Base-by-base conservation (phyloP, 2,113 vertebrate species). In the Myxocyprinus asiaticus region DNA sequence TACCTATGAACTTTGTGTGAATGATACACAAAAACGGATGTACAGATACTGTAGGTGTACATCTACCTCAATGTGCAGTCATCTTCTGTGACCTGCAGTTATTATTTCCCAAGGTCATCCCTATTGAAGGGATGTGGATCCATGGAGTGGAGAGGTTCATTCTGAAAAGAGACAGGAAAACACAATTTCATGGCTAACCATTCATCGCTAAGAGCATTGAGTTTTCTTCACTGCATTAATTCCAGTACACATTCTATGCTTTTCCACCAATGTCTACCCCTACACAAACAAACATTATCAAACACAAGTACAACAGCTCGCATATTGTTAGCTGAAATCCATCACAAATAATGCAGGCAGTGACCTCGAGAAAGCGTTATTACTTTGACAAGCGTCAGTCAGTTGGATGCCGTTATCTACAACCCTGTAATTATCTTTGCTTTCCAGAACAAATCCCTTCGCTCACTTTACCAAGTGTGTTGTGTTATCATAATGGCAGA, bases 401-500 rank as follows among this genome's bases (percentile, higher is more conserved):
- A 61, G 51, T 56, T 71, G 68, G 10, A 72, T 22, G 50, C 45
- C n/a, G 17, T 75, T 68, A 10, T 80, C 67, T 77, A 15, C 44
- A 50, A 69, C 53, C 68, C 55, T 50, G 75, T 64, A 79, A 82
- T 78, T 82, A 85, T 78, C 43, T 82, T 77, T 17, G 63, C 9
- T 74, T 79, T 84, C 66, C 67, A 76, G 79, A 76, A 80, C 69
- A 84, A 87, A 82, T 80, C 70, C 73, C 79, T 78, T 63, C 42
- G 11, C 58, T 42, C 75, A 81, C 68, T 74, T 61, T 65, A 76
- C 63, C 59, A 77, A 81, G 70, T 78, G 77, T 71, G 79, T 69
- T 58, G 71, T 67, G 66, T 81, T 78, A 66, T 76, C 77, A 66
- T 79, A 83, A 81, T 86, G 75, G 81, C 79, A 87, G 77, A 77